Conservation (phyloP, 1,140 invertebrate genomes). For the Scaptomyza pallida region DNA sequence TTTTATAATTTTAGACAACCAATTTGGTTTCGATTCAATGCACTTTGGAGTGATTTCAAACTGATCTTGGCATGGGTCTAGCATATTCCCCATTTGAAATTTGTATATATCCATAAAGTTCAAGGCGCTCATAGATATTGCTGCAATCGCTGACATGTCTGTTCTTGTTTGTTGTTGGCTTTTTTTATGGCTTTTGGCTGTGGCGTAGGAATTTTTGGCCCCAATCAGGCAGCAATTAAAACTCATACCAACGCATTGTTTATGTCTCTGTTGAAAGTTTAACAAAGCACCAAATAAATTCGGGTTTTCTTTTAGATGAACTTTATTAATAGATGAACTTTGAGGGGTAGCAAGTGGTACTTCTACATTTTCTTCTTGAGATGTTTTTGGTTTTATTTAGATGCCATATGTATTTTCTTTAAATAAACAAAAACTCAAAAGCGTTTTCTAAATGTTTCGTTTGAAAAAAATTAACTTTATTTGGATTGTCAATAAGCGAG, state of each 20-base stretch:
- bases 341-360: conserved; percentile 21
- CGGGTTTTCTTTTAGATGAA: conserved; percentile 40
- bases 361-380: conserved; percentile 12
- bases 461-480: conserved; percentile 1
- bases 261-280: conserved; percentile 70
- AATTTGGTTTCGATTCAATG: conserved; percentile 44
- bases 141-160: conserved; percentile 46
- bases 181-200: conserved; percentile 51
- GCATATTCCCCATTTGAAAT: background rate
- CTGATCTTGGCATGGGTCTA: conserved; percentile 55
- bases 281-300: conserved; percentile 40
- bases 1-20: conserved; percentile 73
- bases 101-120: conserved; percentile 59
- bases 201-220: conserved; percentile 25
- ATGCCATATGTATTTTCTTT: background rate
- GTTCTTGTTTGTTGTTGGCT: conserved; percentile 70
- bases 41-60: conserved; percentile 14
- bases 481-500: conserved; percentile 14
- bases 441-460: background rate
- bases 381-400: conserved; percentile 1
- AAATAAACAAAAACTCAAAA: too few species aligned
- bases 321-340: conserved; percentile 69
- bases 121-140: conserved; percentile 65
- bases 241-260: conserved; percentile 63
- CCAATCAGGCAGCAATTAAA: conserved; percentile 56